Evolutionary conservation across 2,113 vertebrate genomes (phyloP).

Genomic region (Nematolebias whitei): DNA sequence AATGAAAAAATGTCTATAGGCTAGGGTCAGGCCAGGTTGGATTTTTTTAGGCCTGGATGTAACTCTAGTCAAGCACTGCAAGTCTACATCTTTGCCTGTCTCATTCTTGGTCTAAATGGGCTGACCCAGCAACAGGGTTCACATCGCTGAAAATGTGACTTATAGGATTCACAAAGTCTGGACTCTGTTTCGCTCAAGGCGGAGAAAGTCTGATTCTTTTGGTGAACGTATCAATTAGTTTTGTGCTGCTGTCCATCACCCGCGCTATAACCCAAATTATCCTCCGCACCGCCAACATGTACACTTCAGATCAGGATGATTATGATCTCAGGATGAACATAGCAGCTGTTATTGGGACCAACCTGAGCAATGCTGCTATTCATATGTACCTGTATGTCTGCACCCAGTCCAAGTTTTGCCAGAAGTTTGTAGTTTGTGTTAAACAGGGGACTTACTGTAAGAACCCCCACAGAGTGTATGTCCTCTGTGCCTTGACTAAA

Average conservation of each 20-base stretch:
- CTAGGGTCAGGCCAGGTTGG: too few species aligned
- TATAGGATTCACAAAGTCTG: constrained; percentile 17
- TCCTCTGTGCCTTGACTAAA: not conserved
- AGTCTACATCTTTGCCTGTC: constrained; percentile 67
- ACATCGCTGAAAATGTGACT: constrained; percentile 16
- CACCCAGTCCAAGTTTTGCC: constrained; percentile 69
- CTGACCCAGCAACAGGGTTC: constrained; percentile 67
- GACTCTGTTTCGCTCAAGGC: constrained; percentile 55
- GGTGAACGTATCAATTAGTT: constrained; percentile 70
- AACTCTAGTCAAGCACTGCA: constrained; percentile 67
- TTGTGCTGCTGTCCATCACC: constrained; percentile 64
- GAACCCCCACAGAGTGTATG: not conserved
- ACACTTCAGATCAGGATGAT: constrained; percentile 59
- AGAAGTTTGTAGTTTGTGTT: constrained; percentile 52
- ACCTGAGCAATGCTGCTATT: constrained; percentile 67
- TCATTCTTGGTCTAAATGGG: constrained; percentile 68
- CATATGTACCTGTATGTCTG: constrained; percentile 76
- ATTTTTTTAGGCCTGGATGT: too few species aligned
- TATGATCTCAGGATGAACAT: constrained; percentile 68
- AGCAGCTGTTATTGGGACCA: constrained; percentile 69
- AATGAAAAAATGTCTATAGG: too few species aligned
- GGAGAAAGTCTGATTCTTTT: constrained; percentile 71
- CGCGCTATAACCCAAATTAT: constrained; percentile 72
- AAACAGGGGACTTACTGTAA: constrained; percentile 38
- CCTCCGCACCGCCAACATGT: constrained; percentile 58